Base-by-base conservation (phyloP, 92 coral and sea anemone species). In the Palythoa caribaeorum region DNA sequence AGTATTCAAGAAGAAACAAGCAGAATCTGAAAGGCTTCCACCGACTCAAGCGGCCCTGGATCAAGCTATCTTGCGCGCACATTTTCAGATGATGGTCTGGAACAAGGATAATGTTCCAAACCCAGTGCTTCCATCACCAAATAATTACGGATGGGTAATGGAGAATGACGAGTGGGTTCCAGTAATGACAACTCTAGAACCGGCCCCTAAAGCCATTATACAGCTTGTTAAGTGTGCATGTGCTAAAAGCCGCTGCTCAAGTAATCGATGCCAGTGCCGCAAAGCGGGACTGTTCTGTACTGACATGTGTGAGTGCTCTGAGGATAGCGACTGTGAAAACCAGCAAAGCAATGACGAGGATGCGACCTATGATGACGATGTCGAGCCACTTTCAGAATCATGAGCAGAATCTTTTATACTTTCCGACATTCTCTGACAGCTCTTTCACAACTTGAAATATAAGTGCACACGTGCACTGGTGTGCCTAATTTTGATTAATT, bases 101-200 rank as follows among this genome's bases (percentile, higher is more conserved):
- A 89, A 80, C 77, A 88, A 88, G 57, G 88, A 81, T 72, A 17
- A 51, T 15, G 71, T 72, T 10, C 70, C 83, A 38, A 88, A 88
- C 39, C 83, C 91, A 12, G 37, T 74, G 36, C 6, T 71, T 3
- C 91, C 73, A 54, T 74, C 84, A 17, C 88, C 78, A 78, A 73
- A 53, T 6, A 14, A 36, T 76, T 86, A 68, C 86, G 87, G 84
- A 16, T 90, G 93, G 88, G 71, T 6, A 60, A 39, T 54, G 7
- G 77, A 79, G 36, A 85, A 50, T 55, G 36, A 90, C 20, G 52
- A 84, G 60, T 90, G 89, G 89, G 86, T 90, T 10, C 89, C 92
- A 48, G 84, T 78, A 9, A 90, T 90, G 89, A 90, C 89, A 55
- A 77, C 79, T 69, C 54, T 90, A 53, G 85, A 86, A 51, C 87